Conservation (phyloP, 2,797 vertebrate genomes). For the Diceros bicornis region DNA sequence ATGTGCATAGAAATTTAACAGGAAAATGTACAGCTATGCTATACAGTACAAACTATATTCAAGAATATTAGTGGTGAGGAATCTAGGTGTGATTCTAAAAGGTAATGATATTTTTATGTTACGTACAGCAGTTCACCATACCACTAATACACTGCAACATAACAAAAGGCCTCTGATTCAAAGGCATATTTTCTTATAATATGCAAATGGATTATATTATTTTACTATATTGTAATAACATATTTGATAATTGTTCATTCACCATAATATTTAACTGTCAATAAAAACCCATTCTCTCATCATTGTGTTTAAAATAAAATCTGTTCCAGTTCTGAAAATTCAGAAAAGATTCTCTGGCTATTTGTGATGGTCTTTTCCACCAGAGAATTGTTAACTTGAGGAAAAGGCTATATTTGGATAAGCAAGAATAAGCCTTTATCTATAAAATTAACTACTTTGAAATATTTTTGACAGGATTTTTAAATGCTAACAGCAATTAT, state of each 20-base stretch:
- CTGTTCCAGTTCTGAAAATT: not conserved
- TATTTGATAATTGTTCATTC: conserved; percentile 14
- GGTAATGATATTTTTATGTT: not conserved
- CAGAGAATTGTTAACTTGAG: conserved; percentile 15
- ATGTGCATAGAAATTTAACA: not conserved
- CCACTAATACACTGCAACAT: not conserved
- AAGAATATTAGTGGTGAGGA: not conserved
- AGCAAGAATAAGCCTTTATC: conserved; percentile 50
- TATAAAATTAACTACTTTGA: conserved; percentile 62
- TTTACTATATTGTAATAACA: not conserved
- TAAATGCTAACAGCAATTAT: conserved; percentile 51
- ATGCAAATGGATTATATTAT: not conserved
- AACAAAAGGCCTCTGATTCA: not conserved
- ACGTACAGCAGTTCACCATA: not conserved
- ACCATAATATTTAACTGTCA: not conserved
- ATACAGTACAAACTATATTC: not conserved
- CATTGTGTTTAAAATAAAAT: conserved; percentile 38
- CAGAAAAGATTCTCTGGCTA: not conserved
- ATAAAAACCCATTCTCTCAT: not conserved
- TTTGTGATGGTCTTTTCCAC: not conserved
- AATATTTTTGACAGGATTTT: conserved; percentile 47
- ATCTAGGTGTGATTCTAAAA: not conserved
- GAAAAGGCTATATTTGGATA: conserved; percentile 51
- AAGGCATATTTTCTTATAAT: conserved; percentile 4
- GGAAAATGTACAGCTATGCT: not conserved